phyloP scores from a whole-genome alignment of 2,797 vertebrate genomes.

The Artibeus jamaicensis region DNA sequence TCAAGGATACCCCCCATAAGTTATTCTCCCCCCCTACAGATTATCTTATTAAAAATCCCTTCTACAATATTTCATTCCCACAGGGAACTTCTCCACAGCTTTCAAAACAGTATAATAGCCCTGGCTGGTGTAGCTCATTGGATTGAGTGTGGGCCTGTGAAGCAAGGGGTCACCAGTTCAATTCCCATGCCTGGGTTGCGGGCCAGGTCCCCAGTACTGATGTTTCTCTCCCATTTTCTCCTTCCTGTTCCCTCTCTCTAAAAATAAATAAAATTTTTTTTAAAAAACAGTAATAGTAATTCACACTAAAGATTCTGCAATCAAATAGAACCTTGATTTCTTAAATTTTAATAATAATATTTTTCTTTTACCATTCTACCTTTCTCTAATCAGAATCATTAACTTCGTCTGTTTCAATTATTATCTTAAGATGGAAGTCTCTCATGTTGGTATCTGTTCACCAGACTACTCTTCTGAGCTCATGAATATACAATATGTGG shows the following conservation, averaged over 20 bases:
- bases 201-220: too few relatives aligned
- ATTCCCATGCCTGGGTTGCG: too few relatives aligned
- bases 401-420: neutral
- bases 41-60: constrained; percentile 14
- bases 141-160: too few relatives aligned
- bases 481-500: constrained; percentile 26
- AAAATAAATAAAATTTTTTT: too few relatives aligned
- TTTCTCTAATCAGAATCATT: constrained; percentile 4
- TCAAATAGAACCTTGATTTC: neutral
- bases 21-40: neutral
- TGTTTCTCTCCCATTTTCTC: too few relatives aligned
- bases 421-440: neutral
- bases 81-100: neutral
- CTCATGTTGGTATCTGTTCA: neutral
- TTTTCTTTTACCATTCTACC: neutral
- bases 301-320: neutral
- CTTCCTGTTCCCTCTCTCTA: too few relatives aligned
- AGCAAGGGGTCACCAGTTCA: too few relatives aligned
- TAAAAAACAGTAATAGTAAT: constrained; percentile 8
- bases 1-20: neutral
- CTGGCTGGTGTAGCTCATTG: too few relatives aligned
- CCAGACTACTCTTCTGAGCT: constrained; percentile 4
- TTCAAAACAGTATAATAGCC: constrained; percentile 40
- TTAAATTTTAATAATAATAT: neutral
- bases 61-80: neutral